phyloP scores from a whole-genome alignment of 2,888 invertebrate genomes.

The Drosophila pseudotalamancana region DNA sequence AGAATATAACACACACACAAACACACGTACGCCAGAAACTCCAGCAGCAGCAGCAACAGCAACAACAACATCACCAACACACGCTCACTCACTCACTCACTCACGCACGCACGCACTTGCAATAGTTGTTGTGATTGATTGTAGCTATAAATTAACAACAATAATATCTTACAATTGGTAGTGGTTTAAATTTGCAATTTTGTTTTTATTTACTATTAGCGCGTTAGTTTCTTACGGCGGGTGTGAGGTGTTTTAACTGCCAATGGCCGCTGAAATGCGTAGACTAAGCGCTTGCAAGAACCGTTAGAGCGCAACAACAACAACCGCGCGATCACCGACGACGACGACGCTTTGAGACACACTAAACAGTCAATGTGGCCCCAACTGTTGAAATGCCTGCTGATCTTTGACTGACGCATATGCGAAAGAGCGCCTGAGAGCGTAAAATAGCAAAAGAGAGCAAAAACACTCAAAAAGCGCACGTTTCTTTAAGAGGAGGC shows the following conservation, averaged over 20 bases:
- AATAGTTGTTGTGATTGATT: conserved; percentile 52
- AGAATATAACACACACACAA: conserved; percentile 55
- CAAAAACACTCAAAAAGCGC: conserved; percentile 9
- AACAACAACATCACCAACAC: conserved; percentile 33
- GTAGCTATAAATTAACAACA: conserved; percentile 45
- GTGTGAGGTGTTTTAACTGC: conserved; percentile 14
- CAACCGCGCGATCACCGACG: conserved; percentile 52
- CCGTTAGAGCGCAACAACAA: conserved; percentile 63
- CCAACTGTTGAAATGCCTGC: conserved; percentile 26
- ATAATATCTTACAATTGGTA: conserved; percentile 67
- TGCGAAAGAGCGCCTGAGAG: conserved; percentile 9
- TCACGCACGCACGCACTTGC: conserved; percentile 47
- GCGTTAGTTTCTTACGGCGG: conserved; percentile 31
- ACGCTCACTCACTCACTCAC: conserved; percentile 35
- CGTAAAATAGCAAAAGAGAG: conserved; percentile 19
- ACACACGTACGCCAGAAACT: conserved; percentile 27
- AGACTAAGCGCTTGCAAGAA: conserved; percentile 35
- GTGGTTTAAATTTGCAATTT: conserved; percentile 26
- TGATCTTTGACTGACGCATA: conserved; percentile 55
- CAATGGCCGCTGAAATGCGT: conserved; percentile 56
- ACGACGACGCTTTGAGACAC: conserved; percentile 71
- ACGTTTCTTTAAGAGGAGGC: conserved; percentile 22
- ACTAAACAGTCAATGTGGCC: conserved; percentile 46
- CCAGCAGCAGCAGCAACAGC: conserved; percentile 38
- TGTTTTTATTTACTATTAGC: conserved; percentile 51